These are phyloP conservation scores for Aldrovandia affinis DNA, from an alignment of 2,797 vertebrate genomes.

Conservation along the genomic window DNA sequence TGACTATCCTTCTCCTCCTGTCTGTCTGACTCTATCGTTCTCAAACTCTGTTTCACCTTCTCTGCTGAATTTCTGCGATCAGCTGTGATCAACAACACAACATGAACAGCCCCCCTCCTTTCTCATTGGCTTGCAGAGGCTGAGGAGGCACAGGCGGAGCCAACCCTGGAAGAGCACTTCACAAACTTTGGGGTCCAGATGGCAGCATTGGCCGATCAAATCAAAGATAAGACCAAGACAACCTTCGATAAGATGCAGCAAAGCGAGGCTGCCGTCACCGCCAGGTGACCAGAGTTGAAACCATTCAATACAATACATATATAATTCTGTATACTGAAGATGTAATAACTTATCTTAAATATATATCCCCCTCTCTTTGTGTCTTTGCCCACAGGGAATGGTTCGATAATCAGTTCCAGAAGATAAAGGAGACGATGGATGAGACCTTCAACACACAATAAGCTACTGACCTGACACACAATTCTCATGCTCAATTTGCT, in stretches of 20 bases:
- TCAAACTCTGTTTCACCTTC: neutral
- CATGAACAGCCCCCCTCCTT: neutral
- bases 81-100: neutral
- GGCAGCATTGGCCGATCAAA: neutral
- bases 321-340: neutral
- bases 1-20: neutral
- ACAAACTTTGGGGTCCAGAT: constrained; percentile 30
- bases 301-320: neutral
- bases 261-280: constrained; percentile 46
- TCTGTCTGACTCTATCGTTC: constrained; percentile 20
- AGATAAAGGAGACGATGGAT: rapidly evolving
- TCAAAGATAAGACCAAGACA: constrained; percentile 47
- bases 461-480: neutral
- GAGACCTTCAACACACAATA: neutral
- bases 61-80: neutral
- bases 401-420: constrained; percentile 21
- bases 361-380: constrained; percentile 6
- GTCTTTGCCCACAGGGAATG: constrained; percentile 54
- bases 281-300: constrained; percentile 56
- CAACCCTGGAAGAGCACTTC: constrained; percentile 36
- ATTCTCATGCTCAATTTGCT: neutral
- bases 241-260: neutral
- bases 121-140: constrained; percentile 59
- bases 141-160: constrained; percentile 45
- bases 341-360: neutral